Conservation (phyloP, 2,797 vertebrate genomes). For the Lithobates pipiens region DNA sequence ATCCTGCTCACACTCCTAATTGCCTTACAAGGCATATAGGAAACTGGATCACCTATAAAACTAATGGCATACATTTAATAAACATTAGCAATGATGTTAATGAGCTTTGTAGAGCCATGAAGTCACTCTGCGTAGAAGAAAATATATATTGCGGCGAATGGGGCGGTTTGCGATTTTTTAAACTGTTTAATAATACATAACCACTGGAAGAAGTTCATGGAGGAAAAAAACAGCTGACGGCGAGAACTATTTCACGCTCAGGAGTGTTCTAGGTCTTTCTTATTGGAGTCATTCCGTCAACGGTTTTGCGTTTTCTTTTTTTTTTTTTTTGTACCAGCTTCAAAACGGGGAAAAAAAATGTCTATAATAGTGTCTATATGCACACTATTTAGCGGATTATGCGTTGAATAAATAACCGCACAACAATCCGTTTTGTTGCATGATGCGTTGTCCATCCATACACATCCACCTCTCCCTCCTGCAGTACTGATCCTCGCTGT, state of each 20-base stretch:
- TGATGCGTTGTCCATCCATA: too few species aligned
- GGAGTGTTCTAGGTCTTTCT: background rate
- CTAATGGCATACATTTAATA: constrained; percentile 53
- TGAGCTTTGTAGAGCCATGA: constrained; percentile 12
- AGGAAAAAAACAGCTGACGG: background rate
- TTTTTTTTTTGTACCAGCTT: too few species aligned
- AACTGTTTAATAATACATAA: constrained; percentile 3
- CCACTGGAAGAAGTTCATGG: background rate
- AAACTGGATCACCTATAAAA: constrained; percentile 51
- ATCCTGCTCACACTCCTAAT: constrained; percentile 40
- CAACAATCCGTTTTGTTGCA: too few species aligned
- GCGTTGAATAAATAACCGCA: too few species aligned
- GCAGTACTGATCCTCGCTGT: too few species aligned
- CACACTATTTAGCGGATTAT: too few species aligned
- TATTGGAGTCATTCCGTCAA: background rate
- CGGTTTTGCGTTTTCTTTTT: too few species aligned
- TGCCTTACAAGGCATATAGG: constrained; percentile 46
- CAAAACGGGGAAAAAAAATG: too few species aligned
- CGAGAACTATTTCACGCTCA: background rate
- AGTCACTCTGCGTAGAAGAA: constrained; percentile 20
- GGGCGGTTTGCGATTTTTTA: background rate
- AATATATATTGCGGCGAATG: background rate
- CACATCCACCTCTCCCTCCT: too few species aligned
- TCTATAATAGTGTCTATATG: too few species aligned
- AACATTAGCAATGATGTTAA: constrained; percentile 46